Evolutionary conservation across 1,140 invertebrate genomes (phyloP).

Genomic region (Drosophila obscura): DNA sequence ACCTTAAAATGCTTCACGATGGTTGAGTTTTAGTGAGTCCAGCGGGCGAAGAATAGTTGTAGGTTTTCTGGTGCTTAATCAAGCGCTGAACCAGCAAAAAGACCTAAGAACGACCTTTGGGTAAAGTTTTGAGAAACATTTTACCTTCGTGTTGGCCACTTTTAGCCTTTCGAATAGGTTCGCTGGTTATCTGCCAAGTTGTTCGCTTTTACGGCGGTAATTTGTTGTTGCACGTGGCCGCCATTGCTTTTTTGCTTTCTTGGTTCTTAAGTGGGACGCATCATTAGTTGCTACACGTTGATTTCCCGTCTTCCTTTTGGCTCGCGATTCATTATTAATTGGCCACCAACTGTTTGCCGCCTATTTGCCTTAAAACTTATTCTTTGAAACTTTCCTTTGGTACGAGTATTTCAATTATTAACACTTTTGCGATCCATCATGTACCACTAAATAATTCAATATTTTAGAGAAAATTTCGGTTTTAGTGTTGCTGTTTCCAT

Average conservation of each 20-base stretch:
- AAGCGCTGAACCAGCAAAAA: constrained; percentile 59
- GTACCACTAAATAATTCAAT: constrained; percentile 68
- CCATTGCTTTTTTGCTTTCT: constrained; percentile 15
- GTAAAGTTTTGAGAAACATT: constrained; percentile 50
- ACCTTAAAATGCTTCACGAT: constrained; percentile 30
- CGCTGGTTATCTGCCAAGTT: constrained; percentile 55
- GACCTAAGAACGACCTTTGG: constrained; percentile 47
- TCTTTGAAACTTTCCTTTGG: constrained; percentile 19
- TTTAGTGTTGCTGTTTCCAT: constrained; percentile 46
- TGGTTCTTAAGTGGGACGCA: constrained; percentile 63
- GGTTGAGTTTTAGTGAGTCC: too few species aligned
- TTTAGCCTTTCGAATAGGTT: constrained; percentile 54
- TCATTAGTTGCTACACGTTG: constrained; percentile 67
- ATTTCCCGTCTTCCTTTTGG: constrained; percentile 34
- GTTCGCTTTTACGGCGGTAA: constrained; percentile 62
- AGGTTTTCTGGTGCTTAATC: constrained; percentile 61
- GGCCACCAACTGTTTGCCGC: constrained; percentile 57
- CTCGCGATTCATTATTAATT: constrained; percentile 77
- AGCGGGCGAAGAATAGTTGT: too few species aligned
- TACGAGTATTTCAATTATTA: constrained; percentile 71
- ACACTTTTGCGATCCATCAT: constrained; percentile 63
- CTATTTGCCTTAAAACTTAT: constrained; percentile 65
- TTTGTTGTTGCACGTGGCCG: constrained; percentile 75
- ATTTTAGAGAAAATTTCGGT: constrained; percentile 58
- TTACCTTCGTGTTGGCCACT: constrained; percentile 57